Conservation (phyloP, 2,113 vertebrate genomes). For the Herpailurus yagouaroundi region DNA sequence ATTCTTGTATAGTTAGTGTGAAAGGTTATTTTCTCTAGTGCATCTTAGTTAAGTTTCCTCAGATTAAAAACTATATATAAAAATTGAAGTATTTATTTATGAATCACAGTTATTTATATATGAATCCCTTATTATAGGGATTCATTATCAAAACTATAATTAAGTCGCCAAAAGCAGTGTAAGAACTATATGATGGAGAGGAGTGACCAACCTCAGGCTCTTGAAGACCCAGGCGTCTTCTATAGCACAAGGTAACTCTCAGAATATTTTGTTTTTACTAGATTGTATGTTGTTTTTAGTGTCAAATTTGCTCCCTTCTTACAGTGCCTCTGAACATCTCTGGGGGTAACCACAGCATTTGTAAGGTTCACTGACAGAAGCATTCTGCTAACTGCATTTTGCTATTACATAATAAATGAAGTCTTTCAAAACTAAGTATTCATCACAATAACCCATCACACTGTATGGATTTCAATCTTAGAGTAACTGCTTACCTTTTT, state of each 20-base stretch:
- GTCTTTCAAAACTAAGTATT: slow-evolving; percentile 31
- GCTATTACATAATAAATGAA: slow-evolving; percentile 59
- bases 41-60: not conserved
- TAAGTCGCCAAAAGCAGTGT: not conserved
- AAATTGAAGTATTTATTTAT: not conserved
- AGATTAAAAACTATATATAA: not conserved
- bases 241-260: not conserved
- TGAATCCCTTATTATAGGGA: not conserved
- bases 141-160: not conserved
- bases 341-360: not conserved
- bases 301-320: not conserved
- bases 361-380: not conserved
- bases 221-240: not conserved
- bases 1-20: not conserved
- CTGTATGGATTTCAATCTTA: not conserved
- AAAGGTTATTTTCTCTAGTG: not conserved
- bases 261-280: not conserved
- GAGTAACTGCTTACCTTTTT: not conserved
- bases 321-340: not conserved
- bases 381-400: slow-evolving; percentile 22
- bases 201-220: not conserved
- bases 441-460: not conserved
- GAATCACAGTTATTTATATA: not conserved
- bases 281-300: not conserved
- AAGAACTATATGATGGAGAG: not conserved